Evolutionary conservation across 1,140 invertebrate genomes (phyloP).

Genomic region (Amyelois transitella): DNA sequence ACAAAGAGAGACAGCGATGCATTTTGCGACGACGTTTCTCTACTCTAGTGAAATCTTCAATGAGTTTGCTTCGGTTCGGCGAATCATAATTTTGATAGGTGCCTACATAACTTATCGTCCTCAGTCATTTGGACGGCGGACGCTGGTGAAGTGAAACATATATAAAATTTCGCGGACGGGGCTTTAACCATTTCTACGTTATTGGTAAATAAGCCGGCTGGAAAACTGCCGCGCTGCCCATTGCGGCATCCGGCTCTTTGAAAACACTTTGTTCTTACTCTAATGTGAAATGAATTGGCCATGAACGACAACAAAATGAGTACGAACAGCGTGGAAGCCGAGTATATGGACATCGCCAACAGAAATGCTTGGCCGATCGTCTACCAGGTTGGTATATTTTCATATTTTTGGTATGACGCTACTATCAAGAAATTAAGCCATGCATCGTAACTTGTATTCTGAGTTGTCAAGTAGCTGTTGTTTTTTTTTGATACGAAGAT

Average conservation of each 20-base stretch:
- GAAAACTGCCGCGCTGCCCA: neutral
- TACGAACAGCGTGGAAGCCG: slow-evolving; percentile 77
- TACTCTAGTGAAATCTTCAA: neutral
- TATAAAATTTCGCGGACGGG: neutral
- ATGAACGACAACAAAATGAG: slow-evolving; percentile 48
- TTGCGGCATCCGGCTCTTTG: slow-evolving; percentile 37
- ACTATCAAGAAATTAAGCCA: slow-evolving; percentile 35
- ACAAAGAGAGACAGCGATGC: slow-evolving; percentile 17
- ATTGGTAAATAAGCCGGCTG: neutral
- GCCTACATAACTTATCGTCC: no score
- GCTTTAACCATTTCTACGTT: neutral
- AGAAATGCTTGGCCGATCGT: slow-evolving; percentile 78
- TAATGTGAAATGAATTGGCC: slow-evolving; percentile 38
- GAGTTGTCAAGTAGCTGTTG: neutral
- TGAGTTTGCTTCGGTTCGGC: neutral
- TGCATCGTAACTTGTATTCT: slow-evolving; percentile 22
- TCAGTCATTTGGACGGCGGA: neutral
- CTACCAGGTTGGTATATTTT: slow-evolving; percentile 77
- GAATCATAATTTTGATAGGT: slow-evolving; percentile 6
- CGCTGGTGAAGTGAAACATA: neutral
- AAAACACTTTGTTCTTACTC: slow-evolving; percentile 28
- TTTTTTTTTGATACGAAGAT: neutral
- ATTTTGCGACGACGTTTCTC: slow-evolving; percentile 6
- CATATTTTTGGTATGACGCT: slow-evolving; percentile 34
- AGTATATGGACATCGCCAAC: slow-evolving; percentile 79